A percentile compares a stretch with the other conserved stretches of the same genome.
Conservation (phyloP, 2,888 invertebrate genomes). For the Bimastos eiseni region DNA sequence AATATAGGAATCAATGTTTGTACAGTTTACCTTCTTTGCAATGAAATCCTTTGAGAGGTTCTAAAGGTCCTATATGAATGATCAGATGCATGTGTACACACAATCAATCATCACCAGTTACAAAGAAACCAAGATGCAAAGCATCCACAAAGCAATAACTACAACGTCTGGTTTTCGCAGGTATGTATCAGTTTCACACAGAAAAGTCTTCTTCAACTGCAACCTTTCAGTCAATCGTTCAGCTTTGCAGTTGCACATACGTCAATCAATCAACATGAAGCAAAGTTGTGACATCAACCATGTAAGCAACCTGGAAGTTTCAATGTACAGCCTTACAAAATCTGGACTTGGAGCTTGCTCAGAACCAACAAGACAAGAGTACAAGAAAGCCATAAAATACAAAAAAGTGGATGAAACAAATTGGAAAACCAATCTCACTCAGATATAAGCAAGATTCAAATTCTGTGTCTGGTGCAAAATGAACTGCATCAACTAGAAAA, state of each 20-base stretch:
- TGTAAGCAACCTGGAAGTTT: not conserved
- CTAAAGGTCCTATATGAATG: not conserved
- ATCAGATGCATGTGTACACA: not conserved
- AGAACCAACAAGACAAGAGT: not conserved
- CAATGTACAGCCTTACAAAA: not conserved
- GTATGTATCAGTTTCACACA: not conserved
- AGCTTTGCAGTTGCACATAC: not conserved
- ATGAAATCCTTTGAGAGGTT: not conserved
- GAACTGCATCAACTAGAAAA: not conserved
- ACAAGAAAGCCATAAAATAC: not conserved
- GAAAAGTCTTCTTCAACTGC: not conserved
- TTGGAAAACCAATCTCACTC: not conserved
- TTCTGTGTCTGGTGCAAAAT: not conserved
- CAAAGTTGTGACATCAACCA: not conserved
- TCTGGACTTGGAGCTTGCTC: not conserved
- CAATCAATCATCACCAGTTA: too few species aligned
- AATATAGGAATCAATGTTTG: not conserved
- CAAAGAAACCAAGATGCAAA: too few species aligned
- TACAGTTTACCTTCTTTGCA: not conserved
- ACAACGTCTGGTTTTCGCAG: not conserved
- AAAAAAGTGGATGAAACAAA: not conserved
- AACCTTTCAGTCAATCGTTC: not conserved
- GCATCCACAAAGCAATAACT: too few species aligned
- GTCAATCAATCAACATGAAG: not conserved
- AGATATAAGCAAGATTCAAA: not conserved